Evolutionary conservation across 2,888 invertebrate species (phyloP).

Genomic region (Himalopsyche kuldschensis): DNA sequence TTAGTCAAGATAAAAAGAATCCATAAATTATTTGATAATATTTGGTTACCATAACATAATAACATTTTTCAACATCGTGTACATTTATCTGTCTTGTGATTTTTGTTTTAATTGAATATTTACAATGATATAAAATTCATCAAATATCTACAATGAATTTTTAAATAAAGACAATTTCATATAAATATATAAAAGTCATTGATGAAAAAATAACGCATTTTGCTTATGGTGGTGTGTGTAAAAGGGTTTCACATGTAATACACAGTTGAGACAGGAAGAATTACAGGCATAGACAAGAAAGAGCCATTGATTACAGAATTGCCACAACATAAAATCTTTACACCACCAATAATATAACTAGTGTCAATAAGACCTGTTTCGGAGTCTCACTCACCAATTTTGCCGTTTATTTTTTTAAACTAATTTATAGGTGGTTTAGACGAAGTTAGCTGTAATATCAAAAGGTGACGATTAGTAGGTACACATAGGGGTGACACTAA

Average conservation of each 20-base stretch:
- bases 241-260: neutral
- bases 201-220: too few species aligned
- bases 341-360: conserved; percentile 18
- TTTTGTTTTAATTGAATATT: too few species aligned
- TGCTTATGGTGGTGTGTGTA: neutral
- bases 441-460: conserved; percentile 31
- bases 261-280: conserved; percentile 12
- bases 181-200: too few species aligned
- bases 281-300: neutral
- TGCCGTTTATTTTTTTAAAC: conserved; percentile 21
- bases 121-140: too few species aligned
- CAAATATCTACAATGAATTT: too few species aligned
- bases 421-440: conserved; percentile 22
- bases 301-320: conserved; percentile 13
- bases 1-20: too few species aligned
- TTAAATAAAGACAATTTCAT: too few species aligned
- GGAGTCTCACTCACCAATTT: conserved; percentile 28
- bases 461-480: conserved; percentile 16
- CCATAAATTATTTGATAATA: too few species aligned
- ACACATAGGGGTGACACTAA: conserved; percentile 18
- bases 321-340: conserved; percentile 24
- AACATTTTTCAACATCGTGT: too few species aligned
- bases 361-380: neutral
- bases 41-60: too few species aligned
- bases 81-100: too few species aligned